Conservation (phyloP, 37 sponge, comb jelly and placozoan genomes). For the Theonella swinhoei region DNA sequence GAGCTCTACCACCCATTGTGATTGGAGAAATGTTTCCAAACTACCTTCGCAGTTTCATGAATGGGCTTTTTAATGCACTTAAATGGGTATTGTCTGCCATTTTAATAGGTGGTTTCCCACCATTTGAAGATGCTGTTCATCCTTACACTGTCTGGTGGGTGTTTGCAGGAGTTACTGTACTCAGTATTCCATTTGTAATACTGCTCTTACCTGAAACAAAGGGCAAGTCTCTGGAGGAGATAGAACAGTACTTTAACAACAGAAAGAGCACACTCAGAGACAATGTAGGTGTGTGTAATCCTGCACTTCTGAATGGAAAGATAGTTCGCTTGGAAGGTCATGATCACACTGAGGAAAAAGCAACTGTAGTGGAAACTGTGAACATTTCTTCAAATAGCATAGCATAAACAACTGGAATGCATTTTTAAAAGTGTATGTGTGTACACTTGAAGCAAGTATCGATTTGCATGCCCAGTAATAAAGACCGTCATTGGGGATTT, state of each 20-base stretch:
- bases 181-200: conserved; percentile 63
- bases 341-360: too few species aligned
- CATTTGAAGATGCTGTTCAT: conserved; percentile 1
- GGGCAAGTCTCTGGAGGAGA: conserved; percentile 77
- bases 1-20: conserved; percentile 65
- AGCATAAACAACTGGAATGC: too few species aligned
- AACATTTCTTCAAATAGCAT: too few species aligned
- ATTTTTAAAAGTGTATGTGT: too few species aligned
- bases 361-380: too few species aligned
- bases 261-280: too few species aligned
- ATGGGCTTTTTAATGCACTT: conserved; percentile 36
- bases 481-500: too few species aligned
- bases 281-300: too few species aligned
- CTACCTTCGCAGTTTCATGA: conserved; percentile 36
- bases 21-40: conserved; percentile 66
- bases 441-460: too few species aligned
- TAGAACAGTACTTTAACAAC: conserved; percentile 55
- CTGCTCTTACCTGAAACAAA: conserved; percentile 87
- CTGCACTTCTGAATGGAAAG: too few species aligned
- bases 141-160: conserved; percentile 60
- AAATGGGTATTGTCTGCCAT: conserved; percentile 49
- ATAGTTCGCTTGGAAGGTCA: too few species aligned
- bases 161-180: conserved; percentile 34
- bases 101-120: conserved; percentile 39
- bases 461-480: too few species aligned